Conservation (phyloP, 2,113 vertebrate species). For the Pavo muticus region DNA sequence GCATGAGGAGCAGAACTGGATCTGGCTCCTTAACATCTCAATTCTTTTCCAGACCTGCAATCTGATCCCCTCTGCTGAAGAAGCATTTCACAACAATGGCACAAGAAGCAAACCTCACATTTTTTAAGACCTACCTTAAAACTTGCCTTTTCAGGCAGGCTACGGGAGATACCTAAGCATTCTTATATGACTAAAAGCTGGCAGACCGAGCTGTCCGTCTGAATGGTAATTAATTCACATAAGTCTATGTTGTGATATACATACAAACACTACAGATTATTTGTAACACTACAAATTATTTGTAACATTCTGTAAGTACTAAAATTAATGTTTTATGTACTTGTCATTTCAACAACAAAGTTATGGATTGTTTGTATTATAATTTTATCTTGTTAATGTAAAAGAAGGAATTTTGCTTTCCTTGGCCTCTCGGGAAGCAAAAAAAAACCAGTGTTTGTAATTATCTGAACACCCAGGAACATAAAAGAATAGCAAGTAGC, state of each 20-base stretch:
- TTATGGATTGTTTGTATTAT: conserved; percentile 79
- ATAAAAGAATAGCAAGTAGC: conserved; percentile 80
- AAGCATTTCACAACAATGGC: background rate
- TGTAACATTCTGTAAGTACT: conserved; percentile 80
- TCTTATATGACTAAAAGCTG: conserved; percentile 15
- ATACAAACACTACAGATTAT: conserved; percentile 32
- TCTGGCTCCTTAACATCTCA: background rate
- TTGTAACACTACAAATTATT: conserved; percentile 43
- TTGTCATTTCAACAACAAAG: conserved; percentile 77
- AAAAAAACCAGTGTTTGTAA: conserved; percentile 79
- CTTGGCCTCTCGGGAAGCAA: conserved; percentile 78
- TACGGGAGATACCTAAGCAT: background rate
- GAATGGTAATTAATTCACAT: conserved; percentile 75
- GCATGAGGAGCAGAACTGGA: background rate
- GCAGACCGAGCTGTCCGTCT: conserved; percentile 15
- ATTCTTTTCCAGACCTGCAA: background rate
- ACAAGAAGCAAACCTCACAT: conserved; percentile 9
- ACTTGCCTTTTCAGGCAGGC: conserved; percentile 15
- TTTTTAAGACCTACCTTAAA: conserved; percentile 25
- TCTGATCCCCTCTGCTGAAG: background rate
- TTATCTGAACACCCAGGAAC: conserved; percentile 83
- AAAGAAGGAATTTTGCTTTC: conserved; percentile 79
- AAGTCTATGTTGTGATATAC: conserved; percentile 33
- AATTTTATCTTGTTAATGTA: conserved; percentile 85
- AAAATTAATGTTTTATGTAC: conserved; percentile 81